These are phyloP conservation scores for Pionites leucogaster DNA, from an alignment of 2,113 vertebrate species.

Conservation along the genomic window DNA sequence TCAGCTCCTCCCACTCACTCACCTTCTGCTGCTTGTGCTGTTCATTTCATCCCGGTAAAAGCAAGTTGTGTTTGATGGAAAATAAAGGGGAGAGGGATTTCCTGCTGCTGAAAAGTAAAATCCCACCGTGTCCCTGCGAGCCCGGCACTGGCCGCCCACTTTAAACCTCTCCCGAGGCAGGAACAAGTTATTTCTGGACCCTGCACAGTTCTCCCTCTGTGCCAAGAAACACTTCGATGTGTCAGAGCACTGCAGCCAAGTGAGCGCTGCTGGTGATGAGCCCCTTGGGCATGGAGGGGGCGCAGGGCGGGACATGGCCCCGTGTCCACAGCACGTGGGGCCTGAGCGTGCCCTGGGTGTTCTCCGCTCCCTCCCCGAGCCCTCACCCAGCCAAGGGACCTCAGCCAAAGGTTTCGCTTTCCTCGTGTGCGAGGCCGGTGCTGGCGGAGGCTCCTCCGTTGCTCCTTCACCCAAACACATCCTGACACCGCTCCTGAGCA, in stretches of 20 bases:
- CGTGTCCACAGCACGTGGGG: rapidly evolving
- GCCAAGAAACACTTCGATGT: neutral
- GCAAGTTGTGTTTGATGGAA: neutral
- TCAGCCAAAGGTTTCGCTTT: neutral
- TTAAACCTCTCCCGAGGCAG: neutral
- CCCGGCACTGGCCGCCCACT: rapidly evolving
- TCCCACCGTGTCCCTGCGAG: neutral
- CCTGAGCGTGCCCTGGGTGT: neutral
- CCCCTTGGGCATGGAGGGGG: neutral
- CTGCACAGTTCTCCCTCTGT: neutral
- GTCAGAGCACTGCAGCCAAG: neutral
- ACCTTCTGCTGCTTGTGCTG: neutral
- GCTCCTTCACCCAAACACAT: neutral
- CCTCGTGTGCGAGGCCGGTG: neutral
- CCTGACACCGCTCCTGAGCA: neutral
- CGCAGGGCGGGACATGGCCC: neutral
- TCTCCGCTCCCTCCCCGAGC: neutral
- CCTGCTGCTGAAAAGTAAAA: neutral
- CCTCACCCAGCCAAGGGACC: neutral
- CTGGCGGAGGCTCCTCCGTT: neutral
- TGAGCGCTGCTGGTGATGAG: neutral
- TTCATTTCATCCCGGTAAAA: neutral
- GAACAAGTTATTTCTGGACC: neutral
- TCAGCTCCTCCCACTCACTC: neutral
- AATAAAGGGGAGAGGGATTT: neutral